Conservation (phyloP, 1,140 invertebrate species). For the Apis laboriosa region DNA sequence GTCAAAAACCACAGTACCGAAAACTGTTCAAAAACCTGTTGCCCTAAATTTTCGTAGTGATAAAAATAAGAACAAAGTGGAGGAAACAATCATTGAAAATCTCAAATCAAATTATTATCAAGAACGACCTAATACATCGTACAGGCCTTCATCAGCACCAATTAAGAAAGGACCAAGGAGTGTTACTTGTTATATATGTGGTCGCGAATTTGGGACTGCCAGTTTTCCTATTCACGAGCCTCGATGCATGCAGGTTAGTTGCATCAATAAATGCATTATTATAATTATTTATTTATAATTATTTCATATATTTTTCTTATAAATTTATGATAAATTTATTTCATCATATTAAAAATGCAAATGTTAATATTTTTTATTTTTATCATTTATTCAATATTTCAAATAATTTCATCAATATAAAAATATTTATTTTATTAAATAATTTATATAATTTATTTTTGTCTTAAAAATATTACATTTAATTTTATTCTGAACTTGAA, state of each 20-base stretch:
- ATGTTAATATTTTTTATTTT: not conserved
- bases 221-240: conserved; percentile 90
- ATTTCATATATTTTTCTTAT: not conserved
- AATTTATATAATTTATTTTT: not conserved
- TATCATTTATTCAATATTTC: too few relatives aligned
- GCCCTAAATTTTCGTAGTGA: conserved; percentile 81
- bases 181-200: conserved; percentile 88
- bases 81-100: conserved; percentile 35
- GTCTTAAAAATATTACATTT: not conserved
- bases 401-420: too few relatives aligned
- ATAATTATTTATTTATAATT: not conserved
- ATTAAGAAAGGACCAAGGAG: conserved; percentile 77
- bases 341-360: not conserved
- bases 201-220: conserved; percentile 89
- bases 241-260: conserved; percentile 88
- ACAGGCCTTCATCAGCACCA: conserved; percentile 39
- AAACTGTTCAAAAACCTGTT: conserved; percentile 81
- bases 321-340: not conserved
- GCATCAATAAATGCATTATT: not conserved
- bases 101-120: conserved; percentile 19
- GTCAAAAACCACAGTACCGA: conserved; percentile 60
- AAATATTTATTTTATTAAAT: too few relatives aligned
- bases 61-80: conserved; percentile 60
- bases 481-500: conserved; percentile 41
- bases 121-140: conserved; percentile 1